Evolutionary conservation across 30 jellyfish, hydroid and myxozoan genomes (phyloP).

Genomic region (Turritopsis dohrnii): DNA sequence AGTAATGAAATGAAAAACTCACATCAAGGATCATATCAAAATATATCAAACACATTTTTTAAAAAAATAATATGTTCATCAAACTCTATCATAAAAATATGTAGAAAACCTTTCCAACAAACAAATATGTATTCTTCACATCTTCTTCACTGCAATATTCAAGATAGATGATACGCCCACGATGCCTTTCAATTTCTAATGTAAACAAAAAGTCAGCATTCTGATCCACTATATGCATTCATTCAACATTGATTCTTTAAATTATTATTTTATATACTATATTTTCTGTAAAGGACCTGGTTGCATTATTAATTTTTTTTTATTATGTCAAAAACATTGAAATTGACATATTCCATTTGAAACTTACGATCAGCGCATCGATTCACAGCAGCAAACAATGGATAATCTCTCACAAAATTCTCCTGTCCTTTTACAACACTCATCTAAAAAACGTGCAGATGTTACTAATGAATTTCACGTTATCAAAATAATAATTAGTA

Average conservation of each 20-base stretch:
- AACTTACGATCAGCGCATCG: conserved; percentile 91
- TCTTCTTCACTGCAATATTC: conserved; percentile 80
- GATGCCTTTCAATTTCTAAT: conserved; percentile 67
- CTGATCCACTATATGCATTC: no score
- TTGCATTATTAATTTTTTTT: no score
- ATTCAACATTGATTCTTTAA: no score
- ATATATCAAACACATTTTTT: not conserved
- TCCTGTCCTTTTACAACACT: conserved; percentile 56
- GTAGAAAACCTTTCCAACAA: conserved; percentile 83
- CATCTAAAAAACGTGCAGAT: conserved; percentile 33
- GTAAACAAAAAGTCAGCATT: not conserved
- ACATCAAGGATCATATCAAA: not conserved
- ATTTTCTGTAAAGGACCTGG: no score
- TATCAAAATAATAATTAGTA: not conserved
- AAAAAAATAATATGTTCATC: no score
- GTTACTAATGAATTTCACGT: not conserved
- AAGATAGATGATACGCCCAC: conserved; percentile 75
- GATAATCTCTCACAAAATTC: conserved; percentile 57
- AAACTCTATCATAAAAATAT: not conserved
- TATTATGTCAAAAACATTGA: no score
- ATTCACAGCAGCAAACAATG: conserved; percentile 85
- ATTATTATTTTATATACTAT: no score
- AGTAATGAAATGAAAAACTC: no score
- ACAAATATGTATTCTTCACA: conserved; percentile 57
- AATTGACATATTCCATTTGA: not conserved